Base-by-base conservation (phyloP, 2,113 vertebrate genomes). In the Cyprinodon tularosa region DNA sequence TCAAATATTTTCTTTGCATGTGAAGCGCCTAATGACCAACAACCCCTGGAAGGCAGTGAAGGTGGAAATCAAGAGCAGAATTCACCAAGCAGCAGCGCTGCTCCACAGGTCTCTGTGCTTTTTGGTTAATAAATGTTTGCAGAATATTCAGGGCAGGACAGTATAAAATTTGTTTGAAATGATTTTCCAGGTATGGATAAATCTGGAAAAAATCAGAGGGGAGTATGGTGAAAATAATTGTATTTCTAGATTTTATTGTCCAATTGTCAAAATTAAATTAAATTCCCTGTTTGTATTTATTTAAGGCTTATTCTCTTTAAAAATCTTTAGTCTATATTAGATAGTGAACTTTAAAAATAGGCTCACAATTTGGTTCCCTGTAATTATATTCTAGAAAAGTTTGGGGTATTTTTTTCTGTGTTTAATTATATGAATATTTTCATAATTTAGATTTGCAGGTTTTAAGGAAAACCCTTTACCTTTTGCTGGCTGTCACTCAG, bases 1-100 rank as follows among this genome's bases (percentile, higher is more conserved):
- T 68, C 0, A 42, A 22, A 45, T 50, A 4, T 68, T 70, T 50
- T 12, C 10, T 66, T 3, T 9, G 4, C 42, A 66, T 37, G 6
- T 74, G 38, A 17, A 97, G 96, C 94, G 63, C 90, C 94, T 62
- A 94, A 95, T 20, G 95, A 96, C 29, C 90, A 93, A 10, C 96
- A 94, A 38, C 93, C 95, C 0, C 1, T 93, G 37, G 96, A 96
- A 72, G 96, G 94, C 6, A 90, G 86, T 12, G 93, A 94, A 59
- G 64, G 71, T 3, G 75, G 89, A 50, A 72, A 86, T 20, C 85
- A 85, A 48, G 89, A 93, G 47, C 94, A 95, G 29, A 77, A 68
- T 74, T 88, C 90, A 65, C 88, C 94, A 15, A 87, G 81, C 60
- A 60, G 85, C 69, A 81, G 77, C 36, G 29, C 90, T 68, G 90